Conservation (phyloP, 2,113 vertebrate genomes). For the Pterophyllum scalare region DNA sequence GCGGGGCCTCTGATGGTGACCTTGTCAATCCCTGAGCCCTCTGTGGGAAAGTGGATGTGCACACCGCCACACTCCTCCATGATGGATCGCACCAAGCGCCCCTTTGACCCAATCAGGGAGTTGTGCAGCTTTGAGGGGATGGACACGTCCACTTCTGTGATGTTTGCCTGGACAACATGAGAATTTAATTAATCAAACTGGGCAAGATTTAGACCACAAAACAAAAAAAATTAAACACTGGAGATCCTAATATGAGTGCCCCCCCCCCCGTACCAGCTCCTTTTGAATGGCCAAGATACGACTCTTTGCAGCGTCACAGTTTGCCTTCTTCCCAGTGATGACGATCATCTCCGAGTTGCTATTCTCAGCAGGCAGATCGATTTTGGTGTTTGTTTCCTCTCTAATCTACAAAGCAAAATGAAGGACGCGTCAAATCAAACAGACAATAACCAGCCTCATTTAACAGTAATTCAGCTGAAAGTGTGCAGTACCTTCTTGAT, state of each 20-base stretch:
- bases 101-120: slow-evolving; percentile 96
- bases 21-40: slow-evolving; percentile 95
- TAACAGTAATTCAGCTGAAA: not conserved
- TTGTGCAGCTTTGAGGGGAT: slow-evolving; percentile 98
- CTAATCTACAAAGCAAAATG: slow-evolving; percentile 85
- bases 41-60: slow-evolving; percentile 97
- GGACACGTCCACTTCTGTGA: slow-evolving; percentile 93
- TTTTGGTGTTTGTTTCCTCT: slow-evolving; percentile 98
- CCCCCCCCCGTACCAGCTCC: slow-evolving; percentile 85
- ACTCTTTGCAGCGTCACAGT: slow-evolving; percentile 92
- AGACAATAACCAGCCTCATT: not conserved
- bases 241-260: too few relatives aligned
- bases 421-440: not conserved
- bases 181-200: not conserved
- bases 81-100: slow-evolving; percentile 96
- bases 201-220: not conserved
- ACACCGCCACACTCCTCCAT: slow-evolving; percentile 99
- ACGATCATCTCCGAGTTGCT: slow-evolving; percentile 99
- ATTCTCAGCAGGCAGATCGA: slow-evolving; percentile 98
- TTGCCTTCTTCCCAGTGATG: slow-evolving; percentile 96
- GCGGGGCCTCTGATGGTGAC: slow-evolving; percentile 95
- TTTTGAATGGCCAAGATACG: slow-evolving; percentile 97
- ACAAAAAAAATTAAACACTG: not conserved
- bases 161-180: slow-evolving; percentile 87
- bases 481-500: slow-evolving; percentile 91